Base-by-base conservation (phyloP, 2,797 vertebrate genomes). In the Meriones psammophilus region DNA sequence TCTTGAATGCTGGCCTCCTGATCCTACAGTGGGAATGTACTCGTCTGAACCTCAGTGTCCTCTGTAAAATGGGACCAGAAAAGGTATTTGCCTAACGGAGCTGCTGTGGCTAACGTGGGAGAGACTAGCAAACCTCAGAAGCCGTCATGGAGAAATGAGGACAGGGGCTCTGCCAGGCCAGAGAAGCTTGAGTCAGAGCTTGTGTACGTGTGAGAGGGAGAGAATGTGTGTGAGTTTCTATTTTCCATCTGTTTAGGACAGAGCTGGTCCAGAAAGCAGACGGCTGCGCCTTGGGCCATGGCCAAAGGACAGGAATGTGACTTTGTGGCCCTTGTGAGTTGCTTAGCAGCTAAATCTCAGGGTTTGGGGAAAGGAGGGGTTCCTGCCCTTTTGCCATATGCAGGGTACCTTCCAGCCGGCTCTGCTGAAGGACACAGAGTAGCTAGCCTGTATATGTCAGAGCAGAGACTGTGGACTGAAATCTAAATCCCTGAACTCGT, bases 401-500 rank as follows among this genome's bases (percentile, higher is more conserved):
- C 30, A 54, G 79, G 91, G 58, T 3, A 26, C 74, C 93, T 66
- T 83, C 86, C 64, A 77, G 71, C 62, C 80, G 10, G 20, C 62
- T 42, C 33, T 56, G 73, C 56, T 13, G 0, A 14, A 24, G 22
- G 1, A 0, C 24, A 30, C 2, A 4, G 50, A 39, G 33, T 22
- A n/a, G 36, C 1, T 0, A 85, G 69, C 68, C 58, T 46, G 30
- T 14, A 0, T 42, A 3, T 80, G 9, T 28, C 33, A 66, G 30
- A 30, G 20, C 30, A 30, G 54, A 46, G 13, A 36, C 28, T 33
- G 42, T 20, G 14, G 22, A 17, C 20, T 56, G 60, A 33, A 12
- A 71, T 66, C 88, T 33, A n/a, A 88, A 50, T 36, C 42, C n/a
- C 64, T 60, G 91, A 93, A 84, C 42, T 96, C 50, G 46, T 4